Percentiles rank a stretch among this genome's conserved stretches.
These are phyloP conservation scores for Sebastiscus albofasciatus DNA, from an alignment of 2,797 vertebrate species.

Conservation along the genomic window DNA sequence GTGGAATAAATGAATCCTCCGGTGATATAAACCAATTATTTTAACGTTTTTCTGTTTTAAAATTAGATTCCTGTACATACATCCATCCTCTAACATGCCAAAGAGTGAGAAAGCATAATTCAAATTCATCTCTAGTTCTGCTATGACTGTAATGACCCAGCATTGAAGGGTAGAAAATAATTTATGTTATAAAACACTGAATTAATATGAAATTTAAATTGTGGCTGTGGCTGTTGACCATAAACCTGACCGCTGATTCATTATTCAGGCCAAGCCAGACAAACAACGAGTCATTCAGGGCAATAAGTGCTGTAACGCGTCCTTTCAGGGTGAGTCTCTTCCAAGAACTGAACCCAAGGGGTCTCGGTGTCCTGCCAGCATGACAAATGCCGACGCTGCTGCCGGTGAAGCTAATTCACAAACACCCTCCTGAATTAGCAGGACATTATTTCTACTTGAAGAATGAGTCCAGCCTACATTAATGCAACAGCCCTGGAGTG, in stretches of 20 bases:
- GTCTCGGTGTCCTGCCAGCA: conserved; percentile 42
- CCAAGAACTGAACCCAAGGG: conserved; percentile 37
- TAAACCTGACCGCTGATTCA: conserved; percentile 13
- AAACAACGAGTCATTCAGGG: conserved; percentile 34
- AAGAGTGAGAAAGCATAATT: neutral
- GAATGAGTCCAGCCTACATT: conserved; percentile 28
- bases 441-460: conserved; percentile 37
- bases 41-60: neutral
- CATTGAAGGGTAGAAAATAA: neutral
- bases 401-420: conserved; percentile 40
- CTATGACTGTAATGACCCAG: neutral
- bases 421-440: conserved; percentile 22
- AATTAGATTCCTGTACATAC: neutral
- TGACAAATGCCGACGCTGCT: conserved; percentile 38
- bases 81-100: neutral
- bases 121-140: neutral
- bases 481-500: conserved; percentile 6
- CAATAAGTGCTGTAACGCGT: conserved; percentile 14
- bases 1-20: neutral
- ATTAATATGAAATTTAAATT: neutral
- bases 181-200: neutral
- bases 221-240: neutral
- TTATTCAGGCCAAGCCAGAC: conserved; percentile 31
- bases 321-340: conserved; percentile 31
- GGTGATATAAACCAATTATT: neutral